A percentile compares a stretch with the other conserved stretches of the same genome.
phyloP scores from a whole-genome alignment of 2,797 vertebrate species.

The Tragelaphus eurycerus region DNA sequence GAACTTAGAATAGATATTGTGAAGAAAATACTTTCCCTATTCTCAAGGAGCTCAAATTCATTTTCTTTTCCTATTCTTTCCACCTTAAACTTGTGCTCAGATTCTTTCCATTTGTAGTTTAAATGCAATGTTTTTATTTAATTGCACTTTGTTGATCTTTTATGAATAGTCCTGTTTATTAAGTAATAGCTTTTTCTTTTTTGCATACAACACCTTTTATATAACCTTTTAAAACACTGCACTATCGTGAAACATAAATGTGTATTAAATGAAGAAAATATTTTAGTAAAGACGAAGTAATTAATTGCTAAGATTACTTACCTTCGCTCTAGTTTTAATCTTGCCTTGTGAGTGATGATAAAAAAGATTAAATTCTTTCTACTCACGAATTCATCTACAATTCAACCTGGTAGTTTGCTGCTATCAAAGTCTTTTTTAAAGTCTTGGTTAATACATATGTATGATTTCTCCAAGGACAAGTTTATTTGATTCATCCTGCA shows the following conservation, averaged over 20 bases:
- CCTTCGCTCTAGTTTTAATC: slow-evolving; percentile 51
- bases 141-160: background rate
- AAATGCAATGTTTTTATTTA: background rate
- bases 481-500: slow-evolving; percentile 55
- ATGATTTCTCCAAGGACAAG: slow-evolving; percentile 60
- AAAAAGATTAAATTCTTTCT: slow-evolving; percentile 52
- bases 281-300: slow-evolving; percentile 44
- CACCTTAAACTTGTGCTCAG: background rate
- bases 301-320: slow-evolving; percentile 29
- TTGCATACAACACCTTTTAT: background rate
- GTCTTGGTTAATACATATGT: slow-evolving; percentile 62
- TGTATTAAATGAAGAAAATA: slow-evolving; percentile 24
- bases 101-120: background rate
- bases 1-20: background rate
- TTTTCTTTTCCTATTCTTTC: background rate
- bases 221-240: background rate
- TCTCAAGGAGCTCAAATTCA: background rate
- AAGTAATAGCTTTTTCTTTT: background rate
- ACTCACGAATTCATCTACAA: slow-evolving; percentile 27
- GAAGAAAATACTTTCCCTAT: background rate
- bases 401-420: slow-evolving; percentile 43
- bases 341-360: slow-evolving; percentile 35
- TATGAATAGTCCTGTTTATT: background rate
- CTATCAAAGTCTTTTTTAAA: slow-evolving; percentile 44
- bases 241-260: slow-evolving; percentile 1